Percentiles rank a stretch among this genome's conserved stretches.
These are phyloP conservation scores for Habroteleia sp. DNA, from an alignment of 2,888 invertebrate species.

Conservation along the genomic window DNA sequence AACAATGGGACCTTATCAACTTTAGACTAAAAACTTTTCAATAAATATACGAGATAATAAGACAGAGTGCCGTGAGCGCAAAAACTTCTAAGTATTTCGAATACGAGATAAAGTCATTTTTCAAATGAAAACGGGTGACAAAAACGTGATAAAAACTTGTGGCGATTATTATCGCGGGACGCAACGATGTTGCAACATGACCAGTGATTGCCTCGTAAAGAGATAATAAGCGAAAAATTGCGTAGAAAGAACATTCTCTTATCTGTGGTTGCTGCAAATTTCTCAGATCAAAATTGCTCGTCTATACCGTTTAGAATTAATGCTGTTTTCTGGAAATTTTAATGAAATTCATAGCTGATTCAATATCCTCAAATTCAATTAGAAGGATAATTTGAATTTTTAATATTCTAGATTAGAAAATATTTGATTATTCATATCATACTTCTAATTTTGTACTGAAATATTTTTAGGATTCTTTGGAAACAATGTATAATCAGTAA, in stretches of 20 bases:
- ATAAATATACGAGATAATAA: conserved; percentile 13
- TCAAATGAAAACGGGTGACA: conserved; percentile 54
- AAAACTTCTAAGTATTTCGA: conserved; percentile 23
- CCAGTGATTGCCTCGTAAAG: conserved; percentile 62
- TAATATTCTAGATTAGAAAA: no score
- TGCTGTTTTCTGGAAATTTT: conserved; percentile 3
- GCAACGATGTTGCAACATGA: conserved; percentile 61
- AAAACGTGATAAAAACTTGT: conserved; percentile 54
- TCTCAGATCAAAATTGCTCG: conserved; percentile 8
- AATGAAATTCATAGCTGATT: no score
- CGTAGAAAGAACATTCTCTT: conserved; percentile 55
- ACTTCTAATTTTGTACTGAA: no score
- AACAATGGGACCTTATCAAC: no score
- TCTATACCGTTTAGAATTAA: not conserved
- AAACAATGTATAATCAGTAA: no score
- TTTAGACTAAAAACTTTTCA: not conserved
- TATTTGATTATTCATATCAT: no score
- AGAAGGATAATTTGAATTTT: no score
- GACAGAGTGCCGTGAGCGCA: conserved; percentile 7
- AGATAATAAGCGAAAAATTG: conserved; percentile 62
- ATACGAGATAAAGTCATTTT: conserved; percentile 56
- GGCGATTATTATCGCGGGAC: conserved; percentile 61
- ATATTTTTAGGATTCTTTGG: no score
- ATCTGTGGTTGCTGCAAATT: conserved; percentile 47
- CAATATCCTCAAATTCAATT: no score